Conservation (phyloP, 2,888 invertebrate species). For the Lasioglossum pauxillum region DNA sequence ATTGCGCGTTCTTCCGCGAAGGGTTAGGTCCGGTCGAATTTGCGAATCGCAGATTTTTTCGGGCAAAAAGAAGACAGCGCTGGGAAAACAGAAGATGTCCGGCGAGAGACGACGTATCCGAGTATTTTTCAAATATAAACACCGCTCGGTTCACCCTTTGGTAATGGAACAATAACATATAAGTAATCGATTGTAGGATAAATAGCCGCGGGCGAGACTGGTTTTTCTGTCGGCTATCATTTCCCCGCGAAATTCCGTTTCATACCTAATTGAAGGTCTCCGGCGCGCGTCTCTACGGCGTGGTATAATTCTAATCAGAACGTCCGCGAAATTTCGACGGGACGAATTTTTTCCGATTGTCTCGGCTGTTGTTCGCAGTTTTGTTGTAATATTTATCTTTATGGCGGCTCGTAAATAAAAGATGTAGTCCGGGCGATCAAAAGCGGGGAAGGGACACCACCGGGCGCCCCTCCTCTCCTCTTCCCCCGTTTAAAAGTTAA, state of each 20-base stretch:
- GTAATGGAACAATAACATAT: slow-evolving; percentile 61
- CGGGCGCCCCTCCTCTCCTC: background rate
- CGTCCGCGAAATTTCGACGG: background rate
- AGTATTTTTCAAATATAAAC: slow-evolving; percentile 34
- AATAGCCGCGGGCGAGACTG: slow-evolving; percentile 48
- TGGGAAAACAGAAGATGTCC: slow-evolving; percentile 19
- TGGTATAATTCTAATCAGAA: slow-evolving; percentile 5
- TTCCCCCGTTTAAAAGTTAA: slow-evolving; percentile 23
- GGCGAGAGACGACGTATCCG: slow-evolving; percentile 13
- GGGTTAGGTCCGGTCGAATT: background rate
- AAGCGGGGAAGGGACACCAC: background rate
- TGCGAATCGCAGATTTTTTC: background rate
- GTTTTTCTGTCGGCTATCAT: slow-evolving; percentile 39
- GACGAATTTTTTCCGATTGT: background rate
- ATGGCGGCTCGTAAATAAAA: slow-evolving; percentile 5
- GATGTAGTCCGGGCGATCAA: slow-evolving; percentile 4
- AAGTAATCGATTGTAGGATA: slow-evolving; percentile 55
- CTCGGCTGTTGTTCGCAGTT: background rate
- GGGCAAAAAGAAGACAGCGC: background rate
- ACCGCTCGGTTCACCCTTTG: slow-evolving; percentile 36
- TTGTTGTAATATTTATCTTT: slow-evolving; percentile 1
- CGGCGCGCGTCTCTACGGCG: background rate
- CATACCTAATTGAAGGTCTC: slow-evolving; percentile 13
- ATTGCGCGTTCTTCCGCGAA: background rate
- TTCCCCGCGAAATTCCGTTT: slow-evolving; percentile 36